phyloP scores from a whole-genome alignment of 2,113 vertebrate genomes.

The Chunga burmeisteri region DNA sequence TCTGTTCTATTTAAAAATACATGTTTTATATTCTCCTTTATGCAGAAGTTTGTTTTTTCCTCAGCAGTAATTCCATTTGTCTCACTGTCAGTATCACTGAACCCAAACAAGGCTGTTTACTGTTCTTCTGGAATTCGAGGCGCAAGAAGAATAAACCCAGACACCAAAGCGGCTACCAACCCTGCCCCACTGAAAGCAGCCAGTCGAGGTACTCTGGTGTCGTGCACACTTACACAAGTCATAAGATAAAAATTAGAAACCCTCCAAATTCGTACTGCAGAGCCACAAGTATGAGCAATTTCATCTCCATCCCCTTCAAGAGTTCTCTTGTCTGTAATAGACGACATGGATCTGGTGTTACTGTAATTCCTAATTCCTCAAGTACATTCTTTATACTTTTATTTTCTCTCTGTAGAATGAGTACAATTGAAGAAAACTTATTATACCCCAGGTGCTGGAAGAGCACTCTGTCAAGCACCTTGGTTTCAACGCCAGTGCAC shows the following conservation, averaged over 20 bases:
- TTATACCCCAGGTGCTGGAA: neutral
- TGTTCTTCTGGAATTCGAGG: neutral
- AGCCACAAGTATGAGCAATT: neutral
- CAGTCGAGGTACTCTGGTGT: fast-evolving
- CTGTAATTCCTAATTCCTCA: neutral
- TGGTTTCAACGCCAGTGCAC: neutral
- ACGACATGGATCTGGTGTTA: neutral
- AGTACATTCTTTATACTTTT: neutral
- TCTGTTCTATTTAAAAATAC: neutral
- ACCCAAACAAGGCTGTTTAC: neutral
- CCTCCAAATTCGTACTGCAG: neutral
- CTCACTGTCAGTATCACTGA: neutral
- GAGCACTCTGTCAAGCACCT: neutral
- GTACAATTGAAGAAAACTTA: neutral
- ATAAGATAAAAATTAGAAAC: neutral
- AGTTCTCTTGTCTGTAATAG: neutral
- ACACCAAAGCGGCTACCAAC: neutral
- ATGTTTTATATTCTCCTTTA: neutral
- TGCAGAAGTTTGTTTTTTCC: neutral
- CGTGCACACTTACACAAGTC: neutral
- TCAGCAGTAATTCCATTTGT: neutral
- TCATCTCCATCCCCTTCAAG: neutral
- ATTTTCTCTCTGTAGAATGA: neutral
- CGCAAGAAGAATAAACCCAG: neutral
- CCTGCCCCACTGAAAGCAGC: neutral